Conservation (phyloP, 2,888 invertebrate species). For the Pyrrhia umbra region DNA sequence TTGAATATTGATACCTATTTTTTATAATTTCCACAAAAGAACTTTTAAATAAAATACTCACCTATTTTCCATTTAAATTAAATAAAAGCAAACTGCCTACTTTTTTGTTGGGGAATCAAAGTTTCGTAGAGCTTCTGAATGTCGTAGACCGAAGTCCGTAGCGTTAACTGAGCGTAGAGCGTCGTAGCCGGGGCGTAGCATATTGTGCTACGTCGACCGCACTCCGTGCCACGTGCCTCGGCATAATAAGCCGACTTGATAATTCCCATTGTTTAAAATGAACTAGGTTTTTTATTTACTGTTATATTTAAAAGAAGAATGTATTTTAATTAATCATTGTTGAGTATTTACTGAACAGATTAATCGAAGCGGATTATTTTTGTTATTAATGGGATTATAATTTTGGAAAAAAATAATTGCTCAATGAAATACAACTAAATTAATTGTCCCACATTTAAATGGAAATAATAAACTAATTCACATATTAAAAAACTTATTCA, state of each 20-base stretch:
- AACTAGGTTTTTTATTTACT: constrained; percentile 36
- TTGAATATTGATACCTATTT: not conserved
- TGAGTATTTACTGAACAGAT: not conserved
- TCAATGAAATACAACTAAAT: not conserved
- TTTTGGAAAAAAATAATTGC: not conserved
- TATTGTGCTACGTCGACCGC: constrained; percentile 73
- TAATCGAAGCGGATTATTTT: constrained; percentile 8
- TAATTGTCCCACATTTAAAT: too few relatives aligned
- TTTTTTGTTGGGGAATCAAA: constrained; percentile 51
- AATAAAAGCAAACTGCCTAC: constrained; percentile 34
- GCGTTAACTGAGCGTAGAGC: constrained; percentile 66
- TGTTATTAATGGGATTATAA: not conserved
- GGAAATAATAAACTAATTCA: too few relatives aligned
- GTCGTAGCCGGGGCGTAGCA: constrained; percentile 65
- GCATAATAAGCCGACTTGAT: constrained; percentile 78
- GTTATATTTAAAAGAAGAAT: constrained; percentile 8
- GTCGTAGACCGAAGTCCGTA: constrained; percentile 66
- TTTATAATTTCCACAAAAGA: not conserved
- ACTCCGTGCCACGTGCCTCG: constrained; percentile 72
- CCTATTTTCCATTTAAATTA: constrained; percentile 38
- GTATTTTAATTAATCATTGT: constrained; percentile 5
- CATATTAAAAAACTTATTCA: too few relatives aligned
- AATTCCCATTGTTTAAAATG: constrained; percentile 57
- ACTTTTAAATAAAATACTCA: constrained; percentile 11
- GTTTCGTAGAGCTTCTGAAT: constrained; percentile 62